These are phyloP conservation scores for Diploptera punctata DNA, from an alignment of 2,888 invertebrate genomes.

Conservation along the genomic window DNA sequence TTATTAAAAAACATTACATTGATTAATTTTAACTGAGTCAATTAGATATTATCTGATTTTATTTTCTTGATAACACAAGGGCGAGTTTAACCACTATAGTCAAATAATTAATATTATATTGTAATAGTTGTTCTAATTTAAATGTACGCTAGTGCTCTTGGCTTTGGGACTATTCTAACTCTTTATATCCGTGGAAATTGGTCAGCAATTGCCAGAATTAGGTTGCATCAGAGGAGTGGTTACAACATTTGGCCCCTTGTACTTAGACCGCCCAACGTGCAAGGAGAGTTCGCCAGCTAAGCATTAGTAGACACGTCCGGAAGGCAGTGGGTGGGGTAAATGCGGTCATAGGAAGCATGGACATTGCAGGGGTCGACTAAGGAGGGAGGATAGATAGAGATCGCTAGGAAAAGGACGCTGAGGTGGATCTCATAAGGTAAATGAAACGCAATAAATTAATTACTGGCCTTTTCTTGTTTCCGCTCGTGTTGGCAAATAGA, in stretches of 20 bases:
- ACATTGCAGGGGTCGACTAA: not conserved
- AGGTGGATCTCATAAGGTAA: conserved; percentile 32
- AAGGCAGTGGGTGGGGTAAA: not conserved
- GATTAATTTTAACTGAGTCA: no score
- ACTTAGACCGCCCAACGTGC: not conserved
- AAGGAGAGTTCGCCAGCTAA: not conserved
- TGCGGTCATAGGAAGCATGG: not conserved
- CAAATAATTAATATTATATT: no score
- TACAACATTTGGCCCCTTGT: not conserved
- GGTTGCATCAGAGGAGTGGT: not conserved
- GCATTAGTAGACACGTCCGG: conserved; percentile 1
- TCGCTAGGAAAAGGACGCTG: not conserved
- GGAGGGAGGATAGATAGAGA: not conserved
- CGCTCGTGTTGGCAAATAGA: conserved; percentile 38
- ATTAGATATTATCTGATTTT: no score
- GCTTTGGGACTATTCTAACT: no score
- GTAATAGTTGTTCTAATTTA: no score
- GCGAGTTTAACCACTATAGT: no score
- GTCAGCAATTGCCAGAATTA: not conserved
- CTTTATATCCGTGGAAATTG: no score
- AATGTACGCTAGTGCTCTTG: no score
- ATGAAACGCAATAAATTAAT: conserved; percentile 44
- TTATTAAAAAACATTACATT: no score
- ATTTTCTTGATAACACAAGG: no score
- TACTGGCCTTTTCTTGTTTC: conserved; percentile 36